phyloP scores from a whole-genome alignment of 1,140 invertebrate species.

The Drosophila guanche region DNA sequence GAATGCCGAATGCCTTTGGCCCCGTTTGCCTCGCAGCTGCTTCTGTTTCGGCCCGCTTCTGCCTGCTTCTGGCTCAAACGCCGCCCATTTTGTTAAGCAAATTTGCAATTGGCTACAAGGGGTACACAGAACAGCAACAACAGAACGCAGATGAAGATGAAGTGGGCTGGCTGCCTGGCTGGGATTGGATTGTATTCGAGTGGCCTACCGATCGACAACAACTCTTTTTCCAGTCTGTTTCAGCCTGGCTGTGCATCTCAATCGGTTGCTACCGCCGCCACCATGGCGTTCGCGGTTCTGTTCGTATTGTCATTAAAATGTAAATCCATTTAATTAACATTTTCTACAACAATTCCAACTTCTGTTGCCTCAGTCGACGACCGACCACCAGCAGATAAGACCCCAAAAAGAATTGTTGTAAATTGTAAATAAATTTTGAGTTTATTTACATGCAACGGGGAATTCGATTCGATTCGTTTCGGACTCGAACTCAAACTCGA shows the following conservation, averaged over 20 bases:
- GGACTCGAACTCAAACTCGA: neutral
- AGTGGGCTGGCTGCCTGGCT: too few relatives aligned
- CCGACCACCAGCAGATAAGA: constrained; percentile 68
- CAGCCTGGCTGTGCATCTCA: constrained; percentile 41
- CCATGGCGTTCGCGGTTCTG: constrained; percentile 30
- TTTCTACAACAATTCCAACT: constrained; percentile 27
- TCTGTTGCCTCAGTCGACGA: constrained; percentile 15
- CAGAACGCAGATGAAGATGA: too few relatives aligned
- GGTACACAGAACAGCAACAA: too few relatives aligned
- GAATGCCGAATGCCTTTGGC: neutral
- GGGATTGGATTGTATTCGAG: constrained; percentile 1
- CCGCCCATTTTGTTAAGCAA: constrained; percentile 78
- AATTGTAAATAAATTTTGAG: constrained; percentile 76
- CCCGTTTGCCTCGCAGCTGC: too few relatives aligned
- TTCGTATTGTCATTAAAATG: constrained; percentile 82
- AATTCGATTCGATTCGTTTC: constrained; percentile 22
- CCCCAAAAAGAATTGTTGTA: constrained; percentile 67
- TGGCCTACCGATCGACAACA: constrained; percentile 12
- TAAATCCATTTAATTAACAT: constrained; percentile 81
- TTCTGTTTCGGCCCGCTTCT: constrained; percentile 2
- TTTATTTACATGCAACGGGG: constrained; percentile 48
- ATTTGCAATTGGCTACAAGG: constrained; percentile 71
- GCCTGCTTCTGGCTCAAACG: constrained; percentile 38
- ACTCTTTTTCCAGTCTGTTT: constrained; percentile 17
- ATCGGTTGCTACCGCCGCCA: constrained; percentile 30